Percentiles rank a stretch among this genome's conserved stretches.
These are phyloP conservation scores for Lasiurus borealis DNA, from an alignment of 2,113 vertebrate species.

Conservation along the genomic window DNA sequence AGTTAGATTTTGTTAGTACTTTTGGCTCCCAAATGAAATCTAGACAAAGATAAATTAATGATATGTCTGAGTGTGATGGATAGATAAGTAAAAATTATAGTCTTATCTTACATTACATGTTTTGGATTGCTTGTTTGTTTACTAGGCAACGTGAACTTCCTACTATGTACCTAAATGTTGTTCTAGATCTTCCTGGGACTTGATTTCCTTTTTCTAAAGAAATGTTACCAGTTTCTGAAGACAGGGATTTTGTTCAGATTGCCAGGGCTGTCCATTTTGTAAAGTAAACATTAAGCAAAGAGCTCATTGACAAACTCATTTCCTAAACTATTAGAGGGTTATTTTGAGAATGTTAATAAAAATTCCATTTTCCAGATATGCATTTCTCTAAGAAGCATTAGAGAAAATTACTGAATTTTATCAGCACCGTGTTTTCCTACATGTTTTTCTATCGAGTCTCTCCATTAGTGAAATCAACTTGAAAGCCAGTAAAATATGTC, in stretches of 20 bases:
- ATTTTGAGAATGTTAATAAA: constrained; percentile 76
- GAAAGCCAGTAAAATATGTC: constrained; percentile 79
- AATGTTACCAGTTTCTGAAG: not conserved
- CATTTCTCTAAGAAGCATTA: constrained; percentile 74
- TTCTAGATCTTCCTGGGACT: not conserved
- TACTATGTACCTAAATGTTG: not conserved
- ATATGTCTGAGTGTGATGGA: not conserved
- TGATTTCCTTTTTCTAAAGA: constrained; percentile 46
- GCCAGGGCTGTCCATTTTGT: constrained; percentile 29
- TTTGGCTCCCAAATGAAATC: not conserved
- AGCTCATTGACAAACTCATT: constrained; percentile 75
- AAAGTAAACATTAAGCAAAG: constrained; percentile 75
- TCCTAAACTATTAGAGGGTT: constrained; percentile 70
- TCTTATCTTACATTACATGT: not conserved
- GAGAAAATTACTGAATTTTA: constrained; percentile 76
- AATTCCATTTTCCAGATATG: constrained; percentile 79
- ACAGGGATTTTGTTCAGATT: not conserved
- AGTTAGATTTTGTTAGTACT: not conserved
- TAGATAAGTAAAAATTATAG: not conserved
- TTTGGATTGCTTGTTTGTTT: not conserved
- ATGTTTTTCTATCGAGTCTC: constrained; percentile 58
- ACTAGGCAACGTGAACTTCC: not conserved
- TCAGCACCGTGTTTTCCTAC: constrained; percentile 50
- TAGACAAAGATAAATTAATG: not conserved
- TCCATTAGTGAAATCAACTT: constrained; percentile 80